Evolutionary conservation across 2,113 vertebrate species (phyloP).

Genomic region (Callithrix jacchus): DNA sequence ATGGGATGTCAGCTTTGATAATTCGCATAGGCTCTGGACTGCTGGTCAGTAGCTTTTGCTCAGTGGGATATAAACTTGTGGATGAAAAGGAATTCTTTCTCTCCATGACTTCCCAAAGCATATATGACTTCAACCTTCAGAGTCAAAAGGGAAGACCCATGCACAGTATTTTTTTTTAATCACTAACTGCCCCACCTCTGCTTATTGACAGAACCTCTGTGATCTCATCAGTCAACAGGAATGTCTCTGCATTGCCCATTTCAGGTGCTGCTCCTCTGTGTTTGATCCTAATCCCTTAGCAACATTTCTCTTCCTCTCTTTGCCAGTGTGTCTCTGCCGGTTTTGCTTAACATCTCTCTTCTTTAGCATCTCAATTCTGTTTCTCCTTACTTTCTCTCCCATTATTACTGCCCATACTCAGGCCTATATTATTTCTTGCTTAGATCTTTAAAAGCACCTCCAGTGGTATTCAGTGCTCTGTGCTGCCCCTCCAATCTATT

Average conservation of each 20-base stretch:
- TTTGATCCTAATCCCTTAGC: neutral
- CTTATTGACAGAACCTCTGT: neutral
- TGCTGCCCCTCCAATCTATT: neutral
- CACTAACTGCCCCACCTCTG: neutral
- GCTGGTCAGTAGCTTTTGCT: slow-evolving; percentile 9
- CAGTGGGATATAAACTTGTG: neutral
- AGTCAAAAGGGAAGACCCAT: neutral
- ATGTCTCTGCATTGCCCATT: neutral
- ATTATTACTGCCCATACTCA: neutral
- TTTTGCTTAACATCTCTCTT: neutral
- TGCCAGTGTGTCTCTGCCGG: neutral
- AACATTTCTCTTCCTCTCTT: neutral
- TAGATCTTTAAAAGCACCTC: neutral
- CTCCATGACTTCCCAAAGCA: neutral
- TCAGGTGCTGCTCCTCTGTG: neutral
- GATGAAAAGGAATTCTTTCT: slow-evolving; percentile 21
- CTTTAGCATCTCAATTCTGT: neutral
- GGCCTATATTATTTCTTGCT: neutral
- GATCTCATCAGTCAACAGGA: neutral
- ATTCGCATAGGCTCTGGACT: neutral
- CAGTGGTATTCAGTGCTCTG: neutral
- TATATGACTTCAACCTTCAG: neutral
- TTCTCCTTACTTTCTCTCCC: neutral
- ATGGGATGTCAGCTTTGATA: neutral
- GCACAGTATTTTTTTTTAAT: neutral